phyloP scores from a whole-genome alignment of 2,888 invertebrate species.

The Ommatoiulus sabulosus region DNA sequence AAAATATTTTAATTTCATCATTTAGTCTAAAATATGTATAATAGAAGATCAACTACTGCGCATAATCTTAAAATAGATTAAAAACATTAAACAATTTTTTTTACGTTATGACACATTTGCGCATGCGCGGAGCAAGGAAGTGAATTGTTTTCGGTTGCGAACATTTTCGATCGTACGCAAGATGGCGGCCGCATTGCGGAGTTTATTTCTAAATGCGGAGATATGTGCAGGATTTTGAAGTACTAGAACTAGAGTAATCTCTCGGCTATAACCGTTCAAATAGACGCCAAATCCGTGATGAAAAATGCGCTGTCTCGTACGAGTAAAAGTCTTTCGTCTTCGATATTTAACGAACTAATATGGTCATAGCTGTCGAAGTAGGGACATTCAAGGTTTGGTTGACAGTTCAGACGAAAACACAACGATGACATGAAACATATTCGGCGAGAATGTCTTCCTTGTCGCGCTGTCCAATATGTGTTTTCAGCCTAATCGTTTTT shows the following conservation, averaged over 20 bases:
- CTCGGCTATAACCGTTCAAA: too few species aligned
- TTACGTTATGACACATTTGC: too few species aligned
- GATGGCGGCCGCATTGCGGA: background rate
- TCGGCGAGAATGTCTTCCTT: background rate
- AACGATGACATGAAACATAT: background rate
- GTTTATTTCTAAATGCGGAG: background rate
- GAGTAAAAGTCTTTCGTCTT: background rate
- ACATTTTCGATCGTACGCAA: background rate
- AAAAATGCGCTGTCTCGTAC: background rate
- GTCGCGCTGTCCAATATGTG: background rate
- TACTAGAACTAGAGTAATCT: background rate
- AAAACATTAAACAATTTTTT: too few species aligned
- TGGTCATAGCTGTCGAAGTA: background rate
- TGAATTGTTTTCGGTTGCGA: too few species aligned
- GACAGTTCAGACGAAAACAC: background rate
- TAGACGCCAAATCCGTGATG: background rate
- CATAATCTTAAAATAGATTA: too few species aligned
- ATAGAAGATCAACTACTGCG: too few species aligned
- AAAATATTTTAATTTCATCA: too few species aligned
- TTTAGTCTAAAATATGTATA: too few species aligned
- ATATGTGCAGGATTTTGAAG: background rate
- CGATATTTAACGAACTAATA: background rate
- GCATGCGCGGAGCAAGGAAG: too few species aligned
- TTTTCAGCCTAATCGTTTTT: background rate
- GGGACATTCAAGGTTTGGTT: background rate